A percentile compares a stretch with the other conserved stretches of the same genome.
Conservation (phyloP, 2,113 vertebrate species). For the Rhombomys opimus region DNA sequence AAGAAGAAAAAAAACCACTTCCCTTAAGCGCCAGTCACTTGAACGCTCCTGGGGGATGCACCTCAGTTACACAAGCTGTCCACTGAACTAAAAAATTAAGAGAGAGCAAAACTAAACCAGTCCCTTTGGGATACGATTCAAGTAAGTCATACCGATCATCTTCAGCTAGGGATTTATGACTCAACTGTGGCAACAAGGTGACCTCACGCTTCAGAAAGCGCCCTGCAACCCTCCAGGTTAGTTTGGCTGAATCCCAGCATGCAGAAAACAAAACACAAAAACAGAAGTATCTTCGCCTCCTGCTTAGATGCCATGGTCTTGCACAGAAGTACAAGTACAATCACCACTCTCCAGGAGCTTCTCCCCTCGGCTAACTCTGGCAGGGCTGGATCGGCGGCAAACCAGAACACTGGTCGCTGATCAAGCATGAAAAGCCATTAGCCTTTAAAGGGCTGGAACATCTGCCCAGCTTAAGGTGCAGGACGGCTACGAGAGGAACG, state of each 20-base stretch:
- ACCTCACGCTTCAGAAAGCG: not conserved
- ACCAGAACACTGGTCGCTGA: not conserved
- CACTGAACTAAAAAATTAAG: conserved; percentile 30
- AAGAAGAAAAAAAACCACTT: not conserved
- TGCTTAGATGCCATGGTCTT: not conserved
- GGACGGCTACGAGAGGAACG: not conserved
- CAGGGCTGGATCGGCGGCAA: not conserved
- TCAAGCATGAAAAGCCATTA: not conserved
- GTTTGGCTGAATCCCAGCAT: not conserved
- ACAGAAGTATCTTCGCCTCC: not conserved
- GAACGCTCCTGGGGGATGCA: not conserved
- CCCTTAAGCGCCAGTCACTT: not conserved
- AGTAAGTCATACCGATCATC: not conserved
- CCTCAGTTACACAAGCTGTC: not conserved
- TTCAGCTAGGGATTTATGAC: not conserved
- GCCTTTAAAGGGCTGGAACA: conserved; percentile 27
- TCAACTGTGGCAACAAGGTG: not conserved
- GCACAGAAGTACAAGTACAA: not conserved
- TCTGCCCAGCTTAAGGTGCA: not conserved
- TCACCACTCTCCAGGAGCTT: not conserved
- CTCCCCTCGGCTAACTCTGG: not conserved
- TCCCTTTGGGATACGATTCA: not conserved
- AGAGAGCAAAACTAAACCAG: not conserved
- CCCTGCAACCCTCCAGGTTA: not conserved
- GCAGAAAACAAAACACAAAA: conserved; percentile 6